Evolutionary conservation across 2,113 vertebrate genomes (phyloP).

Genomic region (Carlito syrichta): DNA sequence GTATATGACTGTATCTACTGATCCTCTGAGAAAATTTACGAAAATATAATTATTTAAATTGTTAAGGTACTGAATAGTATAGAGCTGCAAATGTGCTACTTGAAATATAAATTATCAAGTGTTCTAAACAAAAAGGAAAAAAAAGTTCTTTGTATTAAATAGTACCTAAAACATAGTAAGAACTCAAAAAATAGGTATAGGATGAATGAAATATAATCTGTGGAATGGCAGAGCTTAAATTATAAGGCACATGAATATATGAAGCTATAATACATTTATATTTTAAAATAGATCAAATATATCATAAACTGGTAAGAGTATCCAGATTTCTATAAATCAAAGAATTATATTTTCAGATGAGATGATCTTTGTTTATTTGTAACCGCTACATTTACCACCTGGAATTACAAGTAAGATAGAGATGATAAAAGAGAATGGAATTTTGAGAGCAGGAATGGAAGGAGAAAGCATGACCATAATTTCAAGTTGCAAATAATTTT

Average conservation of each 20-base stretch:
- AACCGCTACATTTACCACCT: not conserved
- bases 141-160: not conserved
- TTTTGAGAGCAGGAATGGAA: too few relatives aligned
- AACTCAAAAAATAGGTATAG: not conserved
- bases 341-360: not conserved
- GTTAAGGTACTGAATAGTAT: not conserved
- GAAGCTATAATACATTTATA: not conserved
- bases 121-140: not conserved
- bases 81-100: not conserved
- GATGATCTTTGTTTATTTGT: not conserved
- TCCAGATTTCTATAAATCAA: not conserved
- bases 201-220: not conserved
- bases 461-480: too few relatives aligned
- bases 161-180: not conserved
- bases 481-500: too few relatives aligned
- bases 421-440: too few relatives aligned
- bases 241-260: not conserved
- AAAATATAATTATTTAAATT: constrained; percentile 1
- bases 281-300: not conserved
- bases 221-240: not conserved
- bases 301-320: not conserved
- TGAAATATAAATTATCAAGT: constrained; percentile 16
- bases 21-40: not conserved
- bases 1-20: not conserved
- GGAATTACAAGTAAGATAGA: too few relatives aligned